Conservation (phyloP, 2,113 vertebrate species). For the Cochlearius cochlearius region DNA sequence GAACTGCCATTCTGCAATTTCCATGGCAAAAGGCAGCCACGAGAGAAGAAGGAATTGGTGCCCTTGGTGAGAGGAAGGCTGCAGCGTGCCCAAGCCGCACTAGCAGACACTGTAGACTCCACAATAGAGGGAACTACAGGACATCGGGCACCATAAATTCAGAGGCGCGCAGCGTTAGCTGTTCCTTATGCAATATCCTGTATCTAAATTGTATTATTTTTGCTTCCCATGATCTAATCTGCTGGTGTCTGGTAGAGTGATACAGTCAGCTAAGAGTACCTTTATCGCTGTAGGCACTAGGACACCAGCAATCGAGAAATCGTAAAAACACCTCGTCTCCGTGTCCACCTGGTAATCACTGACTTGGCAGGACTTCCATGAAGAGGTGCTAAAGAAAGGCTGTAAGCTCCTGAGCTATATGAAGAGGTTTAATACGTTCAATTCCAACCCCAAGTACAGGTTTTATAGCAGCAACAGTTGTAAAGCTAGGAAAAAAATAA, state of each 20-base stretch:
- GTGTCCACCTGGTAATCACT: background rate
- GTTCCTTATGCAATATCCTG: conserved; percentile 38
- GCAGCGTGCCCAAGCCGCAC: background rate
- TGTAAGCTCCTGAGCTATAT: background rate
- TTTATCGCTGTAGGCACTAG: background rate
- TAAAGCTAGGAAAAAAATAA: background rate
- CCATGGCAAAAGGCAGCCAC: background rate
- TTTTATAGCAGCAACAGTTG: background rate
- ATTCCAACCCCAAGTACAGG: background rate
- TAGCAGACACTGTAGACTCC: background rate
- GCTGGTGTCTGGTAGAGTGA: background rate
- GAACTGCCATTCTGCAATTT: background rate
- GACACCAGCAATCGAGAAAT: background rate
- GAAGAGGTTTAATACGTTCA: background rate
- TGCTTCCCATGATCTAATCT: background rate
- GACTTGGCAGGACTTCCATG: background rate
- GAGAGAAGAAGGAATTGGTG: background rate
- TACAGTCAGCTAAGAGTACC: background rate
- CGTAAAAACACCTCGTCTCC: background rate
- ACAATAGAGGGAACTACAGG: conserved; percentile 13
- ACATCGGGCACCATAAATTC: conserved; percentile 23
- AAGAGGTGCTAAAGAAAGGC: background rate
- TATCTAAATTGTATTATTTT: conserved; percentile 29
- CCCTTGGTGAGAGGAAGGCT: background rate
- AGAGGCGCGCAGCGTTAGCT: background rate